phyloP scores from a whole-genome alignment of 2,888 invertebrate genomes.

The Trachelus stipa region DNA sequence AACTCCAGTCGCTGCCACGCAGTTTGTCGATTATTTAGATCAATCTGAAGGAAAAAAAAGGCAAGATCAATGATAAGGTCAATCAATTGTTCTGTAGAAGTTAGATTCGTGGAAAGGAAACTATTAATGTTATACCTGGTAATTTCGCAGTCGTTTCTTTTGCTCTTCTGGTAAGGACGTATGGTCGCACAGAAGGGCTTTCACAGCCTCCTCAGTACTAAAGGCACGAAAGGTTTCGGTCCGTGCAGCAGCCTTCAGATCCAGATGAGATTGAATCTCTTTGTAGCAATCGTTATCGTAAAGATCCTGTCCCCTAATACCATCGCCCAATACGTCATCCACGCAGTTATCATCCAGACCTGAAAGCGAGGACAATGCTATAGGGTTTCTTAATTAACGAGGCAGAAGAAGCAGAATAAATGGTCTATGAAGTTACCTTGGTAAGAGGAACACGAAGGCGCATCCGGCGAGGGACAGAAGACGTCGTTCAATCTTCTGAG shows the following conservation, averaged over 20 bases:
- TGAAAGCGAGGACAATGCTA: slow-evolving; percentile 23
- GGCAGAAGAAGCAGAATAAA: neutral
- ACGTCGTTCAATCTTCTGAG: slow-evolving; percentile 52
- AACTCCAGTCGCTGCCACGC: slow-evolving; percentile 75
- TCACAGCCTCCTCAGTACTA: slow-evolving; percentile 59
- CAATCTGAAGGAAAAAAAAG: slow-evolving; percentile 65
- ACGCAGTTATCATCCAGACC: slow-evolving; percentile 63
- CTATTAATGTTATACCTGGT: slow-evolving; percentile 46
- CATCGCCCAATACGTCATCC: slow-evolving; percentile 67
- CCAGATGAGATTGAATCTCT: slow-evolving; percentile 68
- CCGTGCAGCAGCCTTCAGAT: slow-evolving; percentile 52
- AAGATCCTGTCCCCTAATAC: slow-evolving; percentile 67
- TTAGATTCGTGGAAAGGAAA: neutral
- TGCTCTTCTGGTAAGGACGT: slow-evolving; percentile 70
- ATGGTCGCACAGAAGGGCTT: slow-evolving; percentile 73
- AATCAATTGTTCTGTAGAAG: neutral
- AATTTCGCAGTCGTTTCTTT: slow-evolving; percentile 69
- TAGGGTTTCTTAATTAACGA: neutral
- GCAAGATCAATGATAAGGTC: no score
- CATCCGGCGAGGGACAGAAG: slow-evolving; percentile 60
- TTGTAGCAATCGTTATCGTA: slow-evolving; percentile 70
- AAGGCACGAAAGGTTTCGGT: slow-evolving; percentile 44
- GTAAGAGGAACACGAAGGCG: slow-evolving; percentile 60
- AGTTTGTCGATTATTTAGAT: slow-evolving; percentile 76
- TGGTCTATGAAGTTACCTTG: slow-evolving; percentile 42